Conservation (phyloP, 2,113 vertebrate genomes). For the Trichomycterus rosablanca region DNA sequence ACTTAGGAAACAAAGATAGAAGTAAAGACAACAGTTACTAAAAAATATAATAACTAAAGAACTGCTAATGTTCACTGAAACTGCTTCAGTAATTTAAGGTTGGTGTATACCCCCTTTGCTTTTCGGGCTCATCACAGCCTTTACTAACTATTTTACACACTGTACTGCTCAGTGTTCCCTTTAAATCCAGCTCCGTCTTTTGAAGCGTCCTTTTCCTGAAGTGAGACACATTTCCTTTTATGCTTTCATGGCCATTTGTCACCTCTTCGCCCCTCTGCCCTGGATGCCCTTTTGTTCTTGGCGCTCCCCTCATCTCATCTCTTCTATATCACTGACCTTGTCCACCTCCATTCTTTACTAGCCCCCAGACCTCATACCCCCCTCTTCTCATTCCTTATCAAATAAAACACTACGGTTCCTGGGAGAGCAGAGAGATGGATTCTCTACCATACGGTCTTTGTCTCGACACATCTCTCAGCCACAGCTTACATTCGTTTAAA, state of each 20-base stretch:
- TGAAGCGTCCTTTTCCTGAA: neutral
- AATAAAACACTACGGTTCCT: slow-evolving; percentile 37
- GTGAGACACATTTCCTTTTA: neutral
- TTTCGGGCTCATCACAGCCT: neutral
- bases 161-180: neutral
- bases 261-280: slow-evolving; percentile 18
- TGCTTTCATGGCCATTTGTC: slow-evolving; percentile 23
- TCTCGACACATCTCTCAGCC: slow-evolving; percentile 34
- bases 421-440: slow-evolving; percentile 24
- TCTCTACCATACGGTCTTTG: slow-evolving; percentile 34
- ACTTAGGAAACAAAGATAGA: too few relatives aligned
- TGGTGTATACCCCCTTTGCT: neutral
- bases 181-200: slow-evolving; percentile 1
- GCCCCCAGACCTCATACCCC: neutral
- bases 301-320: slow-evolving; percentile 14
- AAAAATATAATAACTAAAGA: too few relatives aligned
- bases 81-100: too few relatives aligned
- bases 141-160: slow-evolving; percentile 15
- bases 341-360: neutral
- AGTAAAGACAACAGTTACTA: too few relatives aligned
- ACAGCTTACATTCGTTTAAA: slow-evolving; percentile 16
- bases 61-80: too few relatives aligned
- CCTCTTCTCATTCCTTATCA: slow-evolving; percentile 27
- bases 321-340: slow-evolving; percentile 12
- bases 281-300: slow-evolving; percentile 26